Conservation (phyloP, 1,140 invertebrate species). For the Samia ricini region DNA sequence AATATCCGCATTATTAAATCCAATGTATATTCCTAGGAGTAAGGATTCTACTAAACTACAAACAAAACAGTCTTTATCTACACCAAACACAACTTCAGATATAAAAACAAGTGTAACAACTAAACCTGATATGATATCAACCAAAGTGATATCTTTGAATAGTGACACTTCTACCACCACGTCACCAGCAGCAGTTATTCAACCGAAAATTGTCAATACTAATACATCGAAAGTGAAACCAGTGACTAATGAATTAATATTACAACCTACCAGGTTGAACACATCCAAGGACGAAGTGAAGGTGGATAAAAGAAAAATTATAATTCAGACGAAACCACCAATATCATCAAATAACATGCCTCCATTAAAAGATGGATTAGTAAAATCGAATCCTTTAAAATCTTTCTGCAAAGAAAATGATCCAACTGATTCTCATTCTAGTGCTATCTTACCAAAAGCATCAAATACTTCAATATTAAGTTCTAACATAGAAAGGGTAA, state of each 20-base stretch:
- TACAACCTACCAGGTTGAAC: no score
- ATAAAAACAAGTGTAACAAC: neutral
- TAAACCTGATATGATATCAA: neutral
- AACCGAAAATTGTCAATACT: neutral
- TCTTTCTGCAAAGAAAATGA: neutral
- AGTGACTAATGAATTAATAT: neutral
- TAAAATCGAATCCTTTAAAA: neutral
- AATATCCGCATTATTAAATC: slow-evolving; percentile 63
- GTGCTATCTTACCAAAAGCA: neutral
- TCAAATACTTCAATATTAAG: neutral
- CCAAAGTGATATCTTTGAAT: neutral
- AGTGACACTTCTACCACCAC: neutral
- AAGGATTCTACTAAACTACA: neutral
- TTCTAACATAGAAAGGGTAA: slow-evolving; percentile 20
- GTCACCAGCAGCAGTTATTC: neutral
- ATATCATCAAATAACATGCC: neutral
- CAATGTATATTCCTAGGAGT: slow-evolving; percentile 42
- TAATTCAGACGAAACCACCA: neutral
- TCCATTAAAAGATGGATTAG: neutral
- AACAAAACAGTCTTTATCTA: neutral
- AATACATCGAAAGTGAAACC: neutral
- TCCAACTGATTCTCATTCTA: neutral
- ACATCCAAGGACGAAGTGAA: neutral
- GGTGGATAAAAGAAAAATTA: neutral
- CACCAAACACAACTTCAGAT: neutral